A percentile compares a stretch with the other conserved stretches of the same genome.
Evolutionary conservation across 1,140 invertebrate species (phyloP).

Genomic region (Drosophila melanica): DNA sequence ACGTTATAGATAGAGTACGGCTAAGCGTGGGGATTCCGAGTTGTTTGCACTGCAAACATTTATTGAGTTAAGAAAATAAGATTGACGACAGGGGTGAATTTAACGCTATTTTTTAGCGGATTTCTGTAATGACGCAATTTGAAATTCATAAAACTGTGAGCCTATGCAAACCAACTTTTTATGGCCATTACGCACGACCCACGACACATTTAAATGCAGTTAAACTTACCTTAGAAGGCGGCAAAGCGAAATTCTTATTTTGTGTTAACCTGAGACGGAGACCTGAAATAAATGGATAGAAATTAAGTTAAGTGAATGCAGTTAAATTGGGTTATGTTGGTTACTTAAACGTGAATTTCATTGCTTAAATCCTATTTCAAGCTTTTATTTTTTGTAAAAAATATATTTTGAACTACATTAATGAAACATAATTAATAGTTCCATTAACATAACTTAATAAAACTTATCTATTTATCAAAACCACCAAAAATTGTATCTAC

Average conservation of each 20-base stretch:
- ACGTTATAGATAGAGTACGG: background rate
- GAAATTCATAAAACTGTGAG: background rate
- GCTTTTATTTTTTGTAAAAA: no score
- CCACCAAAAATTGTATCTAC: no score
- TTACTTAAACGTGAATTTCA: background rate
- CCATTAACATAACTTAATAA: no score
- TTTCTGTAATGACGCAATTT: conserved; percentile 22
- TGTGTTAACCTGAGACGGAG: no score
- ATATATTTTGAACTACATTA: no score
- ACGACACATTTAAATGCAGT: background rate
- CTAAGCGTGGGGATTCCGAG: conserved; percentile 25
- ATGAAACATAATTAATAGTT: no score
- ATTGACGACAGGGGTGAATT: background rate
- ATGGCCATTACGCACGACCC: conserved; percentile 18
- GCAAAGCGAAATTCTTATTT: background rate
- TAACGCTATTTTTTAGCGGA: conserved; percentile 11
- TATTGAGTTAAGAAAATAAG: background rate
- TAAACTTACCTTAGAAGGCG: conserved; percentile 8
- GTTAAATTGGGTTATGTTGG: background rate
- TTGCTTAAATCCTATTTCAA: no score
- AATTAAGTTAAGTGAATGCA: background rate
- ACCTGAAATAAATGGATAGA: conserved; percentile 1
- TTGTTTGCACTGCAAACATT: conserved; percentile 18
- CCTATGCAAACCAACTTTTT: conserved; percentile 10
- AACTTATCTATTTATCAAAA: no score